Base-by-base conservation (phyloP, 2,113 vertebrate genomes). In the Chamaea fasciata region DNA sequence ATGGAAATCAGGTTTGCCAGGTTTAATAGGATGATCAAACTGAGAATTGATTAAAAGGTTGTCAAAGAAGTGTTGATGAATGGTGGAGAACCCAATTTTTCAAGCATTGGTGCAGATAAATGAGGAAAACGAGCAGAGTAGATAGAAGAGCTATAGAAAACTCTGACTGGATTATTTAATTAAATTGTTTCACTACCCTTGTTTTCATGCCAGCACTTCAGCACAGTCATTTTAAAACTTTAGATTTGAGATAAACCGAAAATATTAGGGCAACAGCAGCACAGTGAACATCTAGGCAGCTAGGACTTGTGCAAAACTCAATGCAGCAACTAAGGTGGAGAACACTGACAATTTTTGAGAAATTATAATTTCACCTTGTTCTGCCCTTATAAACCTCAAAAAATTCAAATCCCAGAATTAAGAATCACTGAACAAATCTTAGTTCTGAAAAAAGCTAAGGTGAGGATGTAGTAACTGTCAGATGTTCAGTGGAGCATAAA, bases 351-450 rank as follows among this genome's bases (percentile, higher is more conserved):
- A n/a, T 26, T 28, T 28, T 9, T 1, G n/a, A 5, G 7, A 26
- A 79, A 63, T 41, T 44, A 1, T 1, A 63, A 9, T 2, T 26
- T 49, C 7, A 28, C 13, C 14, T 75, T 68, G 7, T 67, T 30
- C 11, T 70, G 7, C 13, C 6, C 57, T 41, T 41, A 39, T 49
- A n/a, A 62, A 53, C 46, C 30, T 23, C 12, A 4, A 10, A 55
- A 55, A 33, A 31, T 19, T 11, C 9, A 37, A 52, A 47, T 2
- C 3, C 3, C 13, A n/a, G 23, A 71, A 15, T 23, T 0, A 1
- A n/a, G 23, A 71, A 15, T 23, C 0, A 1, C 9, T 59, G 37
- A 71, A 37, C 4, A 53, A 39, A 9, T 46, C 17, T 53, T 33
- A 5, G 3, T 5, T 88, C 26, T 82, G 27, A 30, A 23, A 89